Percentiles rank a stretch among this genome's conserved stretches.
Evolutionary conservation across 2,888 invertebrate species (phyloP).

Genomic region (Malacosoma neustria): DNA sequence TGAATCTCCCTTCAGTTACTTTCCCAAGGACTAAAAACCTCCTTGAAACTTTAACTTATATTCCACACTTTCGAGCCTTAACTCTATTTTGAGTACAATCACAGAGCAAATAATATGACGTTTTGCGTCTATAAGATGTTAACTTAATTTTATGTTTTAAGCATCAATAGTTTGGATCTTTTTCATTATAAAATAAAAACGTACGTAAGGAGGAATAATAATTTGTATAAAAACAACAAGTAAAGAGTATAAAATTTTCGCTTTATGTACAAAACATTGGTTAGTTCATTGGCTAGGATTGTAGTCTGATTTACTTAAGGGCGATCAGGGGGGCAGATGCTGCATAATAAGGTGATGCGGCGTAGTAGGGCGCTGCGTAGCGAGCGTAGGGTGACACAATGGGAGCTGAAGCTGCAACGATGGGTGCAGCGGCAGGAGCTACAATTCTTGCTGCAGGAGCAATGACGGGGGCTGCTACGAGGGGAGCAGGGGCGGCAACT

Average conservation of each 20-base stretch:
- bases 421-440: constrained; percentile 23
- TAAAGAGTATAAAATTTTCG: not conserved
- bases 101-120: too few relatives aligned
- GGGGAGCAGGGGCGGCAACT: constrained; percentile 40
- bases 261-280: constrained; percentile 20
- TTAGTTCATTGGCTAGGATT: constrained; percentile 32
- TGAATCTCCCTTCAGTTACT: constrained; percentile 19
- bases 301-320: constrained; percentile 30
- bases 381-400: constrained; percentile 32
- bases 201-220: too few relatives aligned
- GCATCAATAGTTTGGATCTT: too few relatives aligned
- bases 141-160: too few relatives aligned
- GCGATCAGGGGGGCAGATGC: constrained; percentile 47
- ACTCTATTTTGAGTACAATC: too few relatives aligned
- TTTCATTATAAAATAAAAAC: too few relatives aligned
- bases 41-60: constrained; percentile 34
- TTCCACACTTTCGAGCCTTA: too few relatives aligned
- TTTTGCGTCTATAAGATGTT: too few relatives aligned
- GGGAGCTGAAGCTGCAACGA: constrained; percentile 25
- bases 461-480: constrained; percentile 26
- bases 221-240: constrained; percentile 3
- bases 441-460: constrained; percentile 20
- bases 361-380: constrained; percentile 30
- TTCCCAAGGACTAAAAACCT: constrained; percentile 35
- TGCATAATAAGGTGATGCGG: constrained; percentile 34